These are phyloP conservation scores for Acanthopagrus latus DNA, from an alignment of 2,797 vertebrate genomes.

Conservation along the genomic window DNA sequence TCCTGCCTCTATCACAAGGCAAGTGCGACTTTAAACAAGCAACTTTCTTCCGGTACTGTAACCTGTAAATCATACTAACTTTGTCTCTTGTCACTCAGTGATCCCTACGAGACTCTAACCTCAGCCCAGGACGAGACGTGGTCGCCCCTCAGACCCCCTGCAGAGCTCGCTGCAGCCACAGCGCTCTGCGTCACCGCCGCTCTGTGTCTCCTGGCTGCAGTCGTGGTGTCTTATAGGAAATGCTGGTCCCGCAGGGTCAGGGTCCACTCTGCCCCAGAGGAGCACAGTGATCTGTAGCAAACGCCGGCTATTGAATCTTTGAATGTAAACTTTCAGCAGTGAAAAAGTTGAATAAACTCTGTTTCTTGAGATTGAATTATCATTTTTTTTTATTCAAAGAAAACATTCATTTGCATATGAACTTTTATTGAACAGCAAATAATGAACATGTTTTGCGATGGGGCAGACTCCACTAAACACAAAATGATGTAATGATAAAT, in stretches of 20 bases:
- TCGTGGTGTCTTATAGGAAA: conserved; percentile 23
- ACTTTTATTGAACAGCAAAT: no score
- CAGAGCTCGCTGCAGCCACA: not conserved
- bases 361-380: not conserved
- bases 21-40: not conserved
- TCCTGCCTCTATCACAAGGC: conserved; percentile 53
- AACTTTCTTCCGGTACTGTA: accelerated
- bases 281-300: conserved; percentile 13
- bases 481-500: not conserved
- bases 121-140: not conserved
- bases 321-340: not conserved
- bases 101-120: not conserved
- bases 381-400: not conserved
- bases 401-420: no score
- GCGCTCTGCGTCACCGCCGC: conserved; percentile 27
- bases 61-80: not conserved
- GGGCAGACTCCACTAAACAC: no score
- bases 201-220: conserved; percentile 42
- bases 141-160: not conserved
- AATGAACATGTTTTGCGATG: no score
- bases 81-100: conserved; percentile 22
- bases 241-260: conserved; percentile 32
- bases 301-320: not conserved
- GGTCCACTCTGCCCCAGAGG: conserved; percentile 26
- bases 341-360: not conserved